Conservation (phyloP, 1,140 invertebrate species). For the Chironomus tepperi region DNA sequence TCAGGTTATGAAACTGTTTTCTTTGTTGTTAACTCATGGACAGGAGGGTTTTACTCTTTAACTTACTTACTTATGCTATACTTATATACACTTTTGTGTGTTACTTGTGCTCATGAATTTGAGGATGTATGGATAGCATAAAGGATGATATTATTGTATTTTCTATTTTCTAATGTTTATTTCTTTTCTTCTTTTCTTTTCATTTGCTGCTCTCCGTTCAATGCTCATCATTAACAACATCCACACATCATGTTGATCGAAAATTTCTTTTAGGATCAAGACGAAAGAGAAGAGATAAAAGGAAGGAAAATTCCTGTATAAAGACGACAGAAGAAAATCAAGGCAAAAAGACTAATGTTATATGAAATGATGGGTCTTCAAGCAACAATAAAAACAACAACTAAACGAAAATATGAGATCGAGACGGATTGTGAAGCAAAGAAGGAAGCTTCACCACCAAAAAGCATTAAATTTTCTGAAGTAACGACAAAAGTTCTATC, state of each 20-base stretch:
- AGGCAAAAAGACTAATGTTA: conserved; percentile 24
- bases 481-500: conserved; percentile 22
- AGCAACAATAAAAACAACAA: conserved; percentile 47
- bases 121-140: background rate
- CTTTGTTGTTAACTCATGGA: conserved; percentile 17
- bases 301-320: background rate
- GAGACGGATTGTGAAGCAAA: conserved; percentile 38
- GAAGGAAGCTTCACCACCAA: conserved; percentile 37
- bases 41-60: conserved; percentile 16
- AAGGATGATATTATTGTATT: background rate
- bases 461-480: conserved; percentile 33
- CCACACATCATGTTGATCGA: too few species aligned
- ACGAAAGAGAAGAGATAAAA: background rate
- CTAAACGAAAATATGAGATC: conserved; percentile 55
- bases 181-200: background rate
- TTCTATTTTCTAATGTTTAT: conserved; percentile 3
- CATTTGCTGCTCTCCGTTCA: background rate
- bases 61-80: background rate
- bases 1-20: conserved; percentile 23
- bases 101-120: background rate
- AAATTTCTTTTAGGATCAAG: background rate
- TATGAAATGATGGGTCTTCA: conserved; percentile 70
- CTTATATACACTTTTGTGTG: background rate
- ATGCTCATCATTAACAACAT: too few species aligned
- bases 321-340: background rate